Evolutionary conservation across 30 jellyfish, hydroid and myxozoan genomes (phyloP).

Genomic region (Cassiopea andromeda): DNA sequence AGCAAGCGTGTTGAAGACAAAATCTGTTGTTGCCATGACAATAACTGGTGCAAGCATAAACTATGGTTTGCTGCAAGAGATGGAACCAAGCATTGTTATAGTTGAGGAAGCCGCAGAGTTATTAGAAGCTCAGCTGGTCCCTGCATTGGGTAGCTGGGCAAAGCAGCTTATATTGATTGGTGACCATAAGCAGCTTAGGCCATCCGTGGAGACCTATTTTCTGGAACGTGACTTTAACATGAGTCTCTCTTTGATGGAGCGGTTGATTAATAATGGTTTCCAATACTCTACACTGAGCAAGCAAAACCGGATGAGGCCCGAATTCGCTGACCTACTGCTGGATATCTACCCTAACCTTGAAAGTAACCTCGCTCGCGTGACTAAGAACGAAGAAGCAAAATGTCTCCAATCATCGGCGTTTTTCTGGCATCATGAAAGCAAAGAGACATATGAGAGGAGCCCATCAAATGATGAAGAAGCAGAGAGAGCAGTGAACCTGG

Average conservation of each 20-base stretch:
- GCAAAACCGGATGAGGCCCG: constrained; percentile 83
- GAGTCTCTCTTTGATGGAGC: constrained; percentile 81
- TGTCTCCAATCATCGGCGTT: constrained; percentile 34
- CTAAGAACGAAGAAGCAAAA: constrained; percentile 37
- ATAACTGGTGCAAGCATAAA: constrained; percentile 82
- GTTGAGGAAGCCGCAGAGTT: constrained; percentile 91
- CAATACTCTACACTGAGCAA: constrained; percentile 30
- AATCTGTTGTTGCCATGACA: constrained; percentile 65
- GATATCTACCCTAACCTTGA: constrained; percentile 71
- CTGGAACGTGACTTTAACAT: constrained; percentile 63
- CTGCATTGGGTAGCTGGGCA: constrained; percentile 70
- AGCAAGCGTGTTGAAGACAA: constrained; percentile 31
- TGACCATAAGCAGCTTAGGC: constrained; percentile 80
- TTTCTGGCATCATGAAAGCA: constrained; percentile 70
- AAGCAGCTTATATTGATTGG: constrained; percentile 79
- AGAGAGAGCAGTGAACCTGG: constrained; percentile 54
- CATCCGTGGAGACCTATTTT: constrained; percentile 64
- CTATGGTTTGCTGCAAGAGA: constrained; percentile 37
- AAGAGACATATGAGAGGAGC: constrained; percentile 59
- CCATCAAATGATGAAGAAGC: constrained; percentile 68
- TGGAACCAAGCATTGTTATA: constrained; percentile 66
- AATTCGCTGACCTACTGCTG: constrained; percentile 60
- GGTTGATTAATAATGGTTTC: constrained; percentile 46
- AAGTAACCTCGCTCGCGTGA: constrained; percentile 53
- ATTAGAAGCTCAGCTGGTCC: constrained; percentile 74